Conservation (phyloP, 2,113 vertebrate species). For the Aepyceros melampus region DNA sequence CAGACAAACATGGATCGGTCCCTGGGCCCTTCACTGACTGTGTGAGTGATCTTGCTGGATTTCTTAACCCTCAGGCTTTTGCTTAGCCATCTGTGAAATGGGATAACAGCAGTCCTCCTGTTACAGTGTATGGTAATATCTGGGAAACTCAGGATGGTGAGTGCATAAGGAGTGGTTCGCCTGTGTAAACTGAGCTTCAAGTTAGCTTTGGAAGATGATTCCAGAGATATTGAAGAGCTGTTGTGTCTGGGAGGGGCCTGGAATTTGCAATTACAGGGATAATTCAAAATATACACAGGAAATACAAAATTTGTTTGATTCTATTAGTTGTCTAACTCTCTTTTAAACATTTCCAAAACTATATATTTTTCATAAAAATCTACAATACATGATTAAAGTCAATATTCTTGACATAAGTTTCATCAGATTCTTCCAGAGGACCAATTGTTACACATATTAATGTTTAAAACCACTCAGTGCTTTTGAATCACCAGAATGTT, state of each 20-base stretch:
- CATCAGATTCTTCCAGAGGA: neutral
- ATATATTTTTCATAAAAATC: neutral
- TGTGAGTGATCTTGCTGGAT: neutral
- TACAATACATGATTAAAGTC: neutral
- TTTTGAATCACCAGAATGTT: neutral
- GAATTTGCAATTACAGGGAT: neutral
- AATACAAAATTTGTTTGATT: neutral
- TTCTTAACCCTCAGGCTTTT: neutral
- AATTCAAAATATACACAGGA: neutral
- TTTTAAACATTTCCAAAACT: neutral
- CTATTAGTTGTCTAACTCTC: too few relatives aligned
- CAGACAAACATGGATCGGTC: fast-evolving
- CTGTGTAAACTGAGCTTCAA: neutral
- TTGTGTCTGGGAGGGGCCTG: neutral
- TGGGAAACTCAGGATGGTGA: neutral
- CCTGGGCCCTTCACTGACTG: neutral
- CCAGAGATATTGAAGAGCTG: neutral
- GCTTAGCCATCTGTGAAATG: neutral
- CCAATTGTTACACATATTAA: neutral
- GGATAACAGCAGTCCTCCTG: fast-evolving
- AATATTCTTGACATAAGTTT: neutral
- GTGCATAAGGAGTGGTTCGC: neutral
- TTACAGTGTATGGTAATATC: neutral
- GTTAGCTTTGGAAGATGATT: neutral
- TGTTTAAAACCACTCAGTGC: neutral